Percentiles rank a stretch among this genome's conserved stretches.
Conservation (phyloP, 2,113 vertebrate species). For the Salvelinus fontinalis region DNA sequence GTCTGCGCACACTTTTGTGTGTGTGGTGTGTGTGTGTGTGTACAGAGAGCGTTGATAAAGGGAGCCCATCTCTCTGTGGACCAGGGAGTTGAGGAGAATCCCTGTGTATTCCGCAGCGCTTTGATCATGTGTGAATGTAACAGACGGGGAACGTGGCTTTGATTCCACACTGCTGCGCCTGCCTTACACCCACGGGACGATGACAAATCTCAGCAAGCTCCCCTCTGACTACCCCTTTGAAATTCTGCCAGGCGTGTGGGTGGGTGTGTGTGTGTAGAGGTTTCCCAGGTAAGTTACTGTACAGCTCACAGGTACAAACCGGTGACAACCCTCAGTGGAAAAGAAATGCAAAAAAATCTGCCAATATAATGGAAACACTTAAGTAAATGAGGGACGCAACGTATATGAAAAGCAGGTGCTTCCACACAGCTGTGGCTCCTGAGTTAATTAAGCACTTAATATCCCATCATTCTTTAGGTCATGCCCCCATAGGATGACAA, state of each 20-base stretch:
- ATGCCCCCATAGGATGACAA: no score
- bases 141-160: slow-evolving; percentile 36
- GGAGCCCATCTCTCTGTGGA: slow-evolving; percentile 25
- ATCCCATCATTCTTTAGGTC: no score
- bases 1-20: background rate
- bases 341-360: background rate
- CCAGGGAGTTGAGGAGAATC: slow-evolving; percentile 44
- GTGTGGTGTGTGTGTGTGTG: background rate
- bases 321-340: background rate
- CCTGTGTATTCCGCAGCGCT: slow-evolving; percentile 47
- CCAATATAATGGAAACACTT: no score
- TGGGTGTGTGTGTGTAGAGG: background rate
- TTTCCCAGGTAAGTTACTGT: background rate
- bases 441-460: no score
- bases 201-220: slow-evolving; percentile 55
- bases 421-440: no score
- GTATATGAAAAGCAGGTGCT: no score
- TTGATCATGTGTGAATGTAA: slow-evolving; percentile 60
- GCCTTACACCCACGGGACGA: slow-evolving; percentile 31
- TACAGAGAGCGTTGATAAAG: slow-evolving; percentile 39
- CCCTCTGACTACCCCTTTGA: slow-evolving; percentile 31
- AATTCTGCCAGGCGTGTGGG: slow-evolving; percentile 32
- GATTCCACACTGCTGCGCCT: background rate
- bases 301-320: no score
- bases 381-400: no score